These are phyloP conservation scores for Pampusana beccarii DNA, from an alignment of 2,113 vertebrate genomes.

Conservation along the genomic window DNA sequence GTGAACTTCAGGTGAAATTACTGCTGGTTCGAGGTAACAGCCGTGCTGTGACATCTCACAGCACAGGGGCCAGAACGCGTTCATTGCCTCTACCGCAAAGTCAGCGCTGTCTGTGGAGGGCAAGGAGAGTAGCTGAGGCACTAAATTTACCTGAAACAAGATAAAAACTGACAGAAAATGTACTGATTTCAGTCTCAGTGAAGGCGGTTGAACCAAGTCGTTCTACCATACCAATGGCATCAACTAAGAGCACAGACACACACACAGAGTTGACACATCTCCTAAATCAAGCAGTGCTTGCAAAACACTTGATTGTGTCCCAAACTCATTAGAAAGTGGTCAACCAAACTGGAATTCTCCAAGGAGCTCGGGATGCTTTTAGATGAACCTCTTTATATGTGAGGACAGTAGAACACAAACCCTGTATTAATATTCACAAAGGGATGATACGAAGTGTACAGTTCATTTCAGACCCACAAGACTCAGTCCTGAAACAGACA, in stretches of 20 bases:
- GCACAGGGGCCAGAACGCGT: background rate
- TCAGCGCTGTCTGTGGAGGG: background rate
- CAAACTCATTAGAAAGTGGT: background rate
- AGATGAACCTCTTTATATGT: background rate
- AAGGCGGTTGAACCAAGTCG: background rate
- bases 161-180: background rate
- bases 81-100: background rate
- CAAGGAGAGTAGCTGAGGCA: background rate
- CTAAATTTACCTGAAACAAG: background rate
- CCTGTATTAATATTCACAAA: background rate
- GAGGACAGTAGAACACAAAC: background rate
- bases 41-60: background rate
- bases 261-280: background rate
- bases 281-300: background rate
- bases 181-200: background rate
- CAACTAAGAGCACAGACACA: background rate
- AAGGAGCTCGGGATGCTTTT: background rate
- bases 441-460: background rate
- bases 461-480: background rate
- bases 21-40: background rate
- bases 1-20: background rate
- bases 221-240: background rate
- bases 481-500: background rate
- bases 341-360: background rate
- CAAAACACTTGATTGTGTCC: background rate